A percentile compares a stretch with the other conserved stretches of the same genome.
Conservation (phyloP, 2,113 vertebrate genomes). For the Arenaria interpres region DNA sequence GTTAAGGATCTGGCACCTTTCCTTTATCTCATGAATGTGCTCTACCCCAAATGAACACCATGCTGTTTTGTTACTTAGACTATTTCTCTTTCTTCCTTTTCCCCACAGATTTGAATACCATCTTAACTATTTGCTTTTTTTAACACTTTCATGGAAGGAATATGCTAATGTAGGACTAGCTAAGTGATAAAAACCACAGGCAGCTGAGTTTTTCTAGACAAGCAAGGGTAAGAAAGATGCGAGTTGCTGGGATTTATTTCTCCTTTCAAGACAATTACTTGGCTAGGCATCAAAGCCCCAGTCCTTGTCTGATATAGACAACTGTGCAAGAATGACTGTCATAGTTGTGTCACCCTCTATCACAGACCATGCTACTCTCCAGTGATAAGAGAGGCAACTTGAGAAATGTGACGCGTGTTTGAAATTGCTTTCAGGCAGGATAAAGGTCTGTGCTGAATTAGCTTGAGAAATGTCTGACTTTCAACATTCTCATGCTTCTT, state of each 20-base stretch:
- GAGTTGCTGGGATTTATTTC: not conserved
- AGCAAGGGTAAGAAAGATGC: not conserved
- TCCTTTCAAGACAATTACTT: constrained; percentile 33
- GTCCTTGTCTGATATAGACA: constrained; percentile 19
- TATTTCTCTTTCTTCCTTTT: not conserved
- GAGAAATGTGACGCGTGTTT: constrained; percentile 21
- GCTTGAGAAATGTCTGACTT: not conserved
- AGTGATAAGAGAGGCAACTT: constrained; percentile 58
- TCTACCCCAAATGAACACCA: not conserved
- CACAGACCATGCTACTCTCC: not conserved
- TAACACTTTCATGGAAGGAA: not conserved
- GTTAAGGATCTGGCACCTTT: not conserved
- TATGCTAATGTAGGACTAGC: not conserved
- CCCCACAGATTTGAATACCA: not conserved
- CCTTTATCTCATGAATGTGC: not conserved
- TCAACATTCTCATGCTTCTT: not conserved
- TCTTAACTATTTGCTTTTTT: not conserved
- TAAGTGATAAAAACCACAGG: not conserved
- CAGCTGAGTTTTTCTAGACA: not conserved
- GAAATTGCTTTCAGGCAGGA: constrained; percentile 40
- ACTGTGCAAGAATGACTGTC: constrained; percentile 43
- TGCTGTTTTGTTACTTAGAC: not conserved
- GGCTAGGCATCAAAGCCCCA: constrained; percentile 49
- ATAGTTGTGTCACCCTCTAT: constrained; percentile 59
- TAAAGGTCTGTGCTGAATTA: not conserved